Base-by-base conservation (phyloP, 64 coral and sea anemone genomes). In the Porites australiensis region DNA sequence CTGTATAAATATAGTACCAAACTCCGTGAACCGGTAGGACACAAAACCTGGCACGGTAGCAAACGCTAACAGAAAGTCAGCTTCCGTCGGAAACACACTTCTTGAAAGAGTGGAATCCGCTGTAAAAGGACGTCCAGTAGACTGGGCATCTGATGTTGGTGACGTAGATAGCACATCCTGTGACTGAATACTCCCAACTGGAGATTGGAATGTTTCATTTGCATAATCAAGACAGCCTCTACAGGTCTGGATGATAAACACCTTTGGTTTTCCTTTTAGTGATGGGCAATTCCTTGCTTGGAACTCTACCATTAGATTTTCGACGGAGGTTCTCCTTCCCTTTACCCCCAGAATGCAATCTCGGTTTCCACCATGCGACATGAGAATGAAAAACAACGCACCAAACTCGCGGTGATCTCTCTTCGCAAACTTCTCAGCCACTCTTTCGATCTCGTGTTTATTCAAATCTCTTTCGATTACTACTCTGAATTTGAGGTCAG, bases 181-280 rank as follows among this genome's bases (percentile, higher is more conserved):
- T 2, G 37, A 11, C 13, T 43, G 59, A 20, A 50, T 48, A 66
- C 59, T 19, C 3, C 7, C 79, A 50, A 44, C 2, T 64, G 16
- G 10, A 62, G 12, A 2, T 0, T 1, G 0, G 59, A 62, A 64
- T 19, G 1, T 64, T 44, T 66, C 60, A 20, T 2, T 8, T 4
- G 4, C 5, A 8, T 50, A 1, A 0, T 66, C 6, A 2, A 4
- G 59, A 3, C 5, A 12, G 43, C 50, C 76, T 64, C 75, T 78
- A 20, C 91, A 93, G 3, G 91, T 62, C 45, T 93, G 91, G 27
- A 93, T 71, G 19, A 93, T 69, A 20, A 93, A 87, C 8, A 83
- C 55, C 37, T 94, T 89, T 6, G 91, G 91, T 50, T 93, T 93
- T 79, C 82, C 60, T 55, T 55, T 50, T 14, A 93, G 82, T 21